phyloP scores from a whole-genome alignment of 2,888 invertebrate genomes.

The Aphelenchoides bicaudatus region DNA sequence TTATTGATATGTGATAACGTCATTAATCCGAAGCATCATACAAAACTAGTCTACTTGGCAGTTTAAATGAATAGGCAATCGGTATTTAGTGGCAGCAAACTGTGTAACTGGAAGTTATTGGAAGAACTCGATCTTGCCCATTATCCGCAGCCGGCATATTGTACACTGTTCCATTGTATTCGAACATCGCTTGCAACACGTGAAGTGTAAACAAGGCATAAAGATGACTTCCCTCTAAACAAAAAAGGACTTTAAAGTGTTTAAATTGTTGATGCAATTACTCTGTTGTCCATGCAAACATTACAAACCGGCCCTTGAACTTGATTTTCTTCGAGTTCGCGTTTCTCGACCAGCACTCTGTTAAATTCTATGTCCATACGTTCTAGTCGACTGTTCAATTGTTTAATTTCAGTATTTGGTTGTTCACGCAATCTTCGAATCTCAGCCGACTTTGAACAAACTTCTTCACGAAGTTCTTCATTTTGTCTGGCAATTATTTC shows the following conservation, averaged over 20 bases:
- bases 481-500: conserved; percentile 15
- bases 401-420: background rate
- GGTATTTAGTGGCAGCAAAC: too few relatives aligned
- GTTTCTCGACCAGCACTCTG: conserved; percentile 25
- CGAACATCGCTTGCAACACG: conserved; percentile 28
- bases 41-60: too few relatives aligned
- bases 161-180: conserved; percentile 28
- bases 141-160: conserved; percentile 31
- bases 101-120: conserved; percentile 19
- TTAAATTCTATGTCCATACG: too few relatives aligned
- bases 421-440: background rate
- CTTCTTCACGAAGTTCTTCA: conserved; percentile 11
- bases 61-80: too few relatives aligned
- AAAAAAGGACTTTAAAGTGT: background rate
- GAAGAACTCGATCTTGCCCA: conserved; percentile 36
- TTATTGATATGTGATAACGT: too few relatives aligned
- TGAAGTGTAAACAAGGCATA: conserved; percentile 33
- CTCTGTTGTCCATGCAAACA: conserved; percentile 28
- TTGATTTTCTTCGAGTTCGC: conserved; percentile 22
- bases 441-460: background rate
- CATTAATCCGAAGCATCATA: too few relatives aligned
- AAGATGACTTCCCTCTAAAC: conserved; percentile 35
- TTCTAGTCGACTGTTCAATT: background rate
- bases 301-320: conserved; percentile 18
- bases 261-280: background rate